A percentile compares a stretch with the other conserved stretches of the same genome.
phyloP scores from a whole-genome alignment of 2,888 invertebrate genomes.

The Spialia ferax region DNA sequence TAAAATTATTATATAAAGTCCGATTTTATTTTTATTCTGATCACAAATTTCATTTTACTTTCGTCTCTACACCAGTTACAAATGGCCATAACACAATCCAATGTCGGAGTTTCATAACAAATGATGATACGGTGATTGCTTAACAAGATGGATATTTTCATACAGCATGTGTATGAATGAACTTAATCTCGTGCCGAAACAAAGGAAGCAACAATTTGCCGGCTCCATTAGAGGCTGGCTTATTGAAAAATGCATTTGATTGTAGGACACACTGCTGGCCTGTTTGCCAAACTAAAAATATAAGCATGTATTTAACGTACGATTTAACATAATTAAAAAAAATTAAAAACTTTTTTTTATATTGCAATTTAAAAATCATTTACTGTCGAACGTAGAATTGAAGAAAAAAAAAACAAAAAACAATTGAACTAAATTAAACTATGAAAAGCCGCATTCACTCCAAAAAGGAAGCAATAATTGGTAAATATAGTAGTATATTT shows the following conservation, averaged over 20 bases:
- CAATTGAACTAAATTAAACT: too few relatives aligned
- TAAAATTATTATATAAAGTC: too few relatives aligned
- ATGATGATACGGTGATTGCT: slow-evolving; percentile 70
- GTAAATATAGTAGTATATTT: too few relatives aligned
- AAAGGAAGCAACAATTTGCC: slow-evolving; percentile 77
- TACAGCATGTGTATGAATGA: slow-evolving; percentile 66
- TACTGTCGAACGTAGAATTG: too few relatives aligned
- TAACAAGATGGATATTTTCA: slow-evolving; percentile 74
- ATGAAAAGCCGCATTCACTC: too few relatives aligned
- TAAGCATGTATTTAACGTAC: too few relatives aligned
- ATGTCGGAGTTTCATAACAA: slow-evolving; percentile 62
- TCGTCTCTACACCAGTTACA: slow-evolving; percentile 32
- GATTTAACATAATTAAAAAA: too few relatives aligned
- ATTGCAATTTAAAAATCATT: too few relatives aligned
- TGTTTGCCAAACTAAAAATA: background rate
- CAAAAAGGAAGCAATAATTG: too few relatives aligned
- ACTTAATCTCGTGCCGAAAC: slow-evolving; percentile 66
- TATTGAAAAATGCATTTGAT: slow-evolving; percentile 58
- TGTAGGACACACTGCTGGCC: slow-evolving; percentile 48
- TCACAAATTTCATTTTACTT: background rate
- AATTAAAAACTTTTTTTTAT: too few relatives aligned
- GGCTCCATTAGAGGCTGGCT: slow-evolving; percentile 61
- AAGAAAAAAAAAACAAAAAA: too few relatives aligned
- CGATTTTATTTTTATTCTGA: background rate
- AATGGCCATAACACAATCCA: slow-evolving; percentile 40